Conservation (phyloP, 2,888 invertebrate genomes). For the Drymonia ruficornis region DNA sequence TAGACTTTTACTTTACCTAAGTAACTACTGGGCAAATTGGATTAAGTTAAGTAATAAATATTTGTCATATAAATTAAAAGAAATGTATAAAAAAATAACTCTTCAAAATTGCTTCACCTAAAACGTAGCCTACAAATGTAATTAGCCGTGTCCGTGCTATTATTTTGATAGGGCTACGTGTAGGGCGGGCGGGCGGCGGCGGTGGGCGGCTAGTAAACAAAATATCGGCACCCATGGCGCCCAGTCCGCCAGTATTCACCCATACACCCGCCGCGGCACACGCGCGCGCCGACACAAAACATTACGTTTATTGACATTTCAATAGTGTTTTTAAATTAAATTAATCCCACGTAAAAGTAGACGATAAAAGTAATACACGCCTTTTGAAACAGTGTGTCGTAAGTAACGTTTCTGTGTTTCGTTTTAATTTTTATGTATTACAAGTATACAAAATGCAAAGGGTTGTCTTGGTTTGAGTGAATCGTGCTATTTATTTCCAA, state of each 20-base stretch:
- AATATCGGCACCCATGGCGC: constrained; percentile 9
- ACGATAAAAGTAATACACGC: constrained; percentile 35
- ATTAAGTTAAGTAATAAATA: no score
- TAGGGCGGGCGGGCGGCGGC: constrained; percentile 48
- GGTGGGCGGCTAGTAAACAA: constrained; percentile 38
- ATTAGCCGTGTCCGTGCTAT: constrained; percentile 10
- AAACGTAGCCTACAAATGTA: neutral
- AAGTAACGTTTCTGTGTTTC: constrained; percentile 29
- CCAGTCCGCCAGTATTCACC: constrained; percentile 34
- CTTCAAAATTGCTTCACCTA: neutral
- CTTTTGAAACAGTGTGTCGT: constrained; percentile 31
- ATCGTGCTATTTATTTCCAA: constrained; percentile 32
- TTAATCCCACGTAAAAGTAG: constrained; percentile 40
- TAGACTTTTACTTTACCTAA: no score
- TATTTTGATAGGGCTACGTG: constrained; percentile 40
- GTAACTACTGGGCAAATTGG: no score
- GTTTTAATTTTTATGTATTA: constrained; percentile 2
- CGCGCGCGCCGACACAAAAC: constrained; percentile 38
- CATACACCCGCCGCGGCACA: constrained; percentile 33
- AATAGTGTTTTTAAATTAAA: constrained; percentile 20
- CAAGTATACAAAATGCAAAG: constrained; percentile 6
- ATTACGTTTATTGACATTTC: constrained; percentile 23
- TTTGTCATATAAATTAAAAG: no score
- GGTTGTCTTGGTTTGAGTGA: constrained; percentile 22
- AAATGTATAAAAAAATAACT: neutral